Evolutionary conservation across 2,888 invertebrate species (phyloP).

Genomic region (Erpobdella octoculata): DNA sequence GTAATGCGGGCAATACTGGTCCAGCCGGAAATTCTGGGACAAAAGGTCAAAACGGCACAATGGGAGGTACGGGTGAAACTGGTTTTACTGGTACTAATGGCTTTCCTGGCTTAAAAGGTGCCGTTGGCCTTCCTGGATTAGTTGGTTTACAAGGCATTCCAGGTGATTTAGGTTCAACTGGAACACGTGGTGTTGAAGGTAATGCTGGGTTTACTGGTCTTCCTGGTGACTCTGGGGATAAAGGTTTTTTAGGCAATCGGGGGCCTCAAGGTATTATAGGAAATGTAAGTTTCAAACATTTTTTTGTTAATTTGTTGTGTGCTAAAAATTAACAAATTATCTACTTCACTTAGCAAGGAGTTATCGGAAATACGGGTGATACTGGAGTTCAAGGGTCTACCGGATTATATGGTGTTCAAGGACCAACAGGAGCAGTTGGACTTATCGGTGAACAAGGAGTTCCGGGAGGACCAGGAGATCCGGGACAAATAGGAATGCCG

Average conservation of each 20-base stretch:
- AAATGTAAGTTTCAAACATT: too few relatives aligned
- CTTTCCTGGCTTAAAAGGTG: slow-evolving; percentile 26
- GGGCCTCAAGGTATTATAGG: too few relatives aligned
- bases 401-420: neutral
- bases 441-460: neutral
- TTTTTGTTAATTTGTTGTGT: too few relatives aligned
- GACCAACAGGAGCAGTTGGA: neutral
- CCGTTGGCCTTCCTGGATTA: slow-evolving; percentile 12
- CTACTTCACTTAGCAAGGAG: too few relatives aligned
- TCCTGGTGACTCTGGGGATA: slow-evolving; percentile 2
- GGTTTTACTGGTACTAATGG: slow-evolving; percentile 25
- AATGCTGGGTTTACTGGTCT: neutral
- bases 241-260: slow-evolving; percentile 19
- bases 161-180: slow-evolving; percentile 1
- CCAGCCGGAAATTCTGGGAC: neutral
- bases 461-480: neutral
- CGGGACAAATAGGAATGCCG: neutral
- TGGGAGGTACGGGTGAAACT: neutral
- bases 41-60: neutral
- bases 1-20: neutral
- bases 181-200: neutral
- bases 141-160: slow-evolving; percentile 19
- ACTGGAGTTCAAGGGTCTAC: too few relatives aligned
- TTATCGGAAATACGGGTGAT: too few relatives aligned
- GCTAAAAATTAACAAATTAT: too few relatives aligned